Percentiles rank a stretch among this genome's conserved stretches.
phyloP scores from a whole-genome alignment of 2,797 vertebrate species.

The Schizopygopsis pylzovi region DNA sequence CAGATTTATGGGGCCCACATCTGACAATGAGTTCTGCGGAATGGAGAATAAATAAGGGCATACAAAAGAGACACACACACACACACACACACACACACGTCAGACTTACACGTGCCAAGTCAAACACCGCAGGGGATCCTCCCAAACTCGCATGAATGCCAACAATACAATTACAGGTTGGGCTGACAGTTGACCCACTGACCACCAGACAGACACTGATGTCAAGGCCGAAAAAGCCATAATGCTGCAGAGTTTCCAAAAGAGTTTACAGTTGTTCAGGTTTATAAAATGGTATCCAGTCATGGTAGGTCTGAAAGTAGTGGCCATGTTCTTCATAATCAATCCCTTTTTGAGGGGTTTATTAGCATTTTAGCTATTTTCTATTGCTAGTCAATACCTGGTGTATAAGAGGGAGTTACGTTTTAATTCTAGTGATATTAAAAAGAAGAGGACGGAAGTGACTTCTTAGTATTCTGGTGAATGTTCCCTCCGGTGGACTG shows the following conservation, averaged over 20 bases:
- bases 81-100: conserved; percentile 3
- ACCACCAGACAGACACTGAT: conserved; percentile 59
- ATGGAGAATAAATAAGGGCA: conserved; percentile 70
- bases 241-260: conserved; percentile 60
- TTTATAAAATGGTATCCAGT: conserved; percentile 72
- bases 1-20: conserved; percentile 75
- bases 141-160: conserved; percentile 54
- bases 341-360: not conserved
- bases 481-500: not conserved
- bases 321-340: conserved; percentile 71
- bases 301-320: conserved; percentile 72
- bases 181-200: conserved; percentile 60
- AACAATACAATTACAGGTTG: conserved; percentile 56
- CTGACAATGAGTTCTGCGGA: conserved; percentile 67
- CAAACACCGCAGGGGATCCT: conserved; percentile 46
- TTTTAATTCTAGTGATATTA: not conserved
- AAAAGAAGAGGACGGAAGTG: not conserved
- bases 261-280: conserved; percentile 68
- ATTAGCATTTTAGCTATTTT: not conserved
- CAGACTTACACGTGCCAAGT: conserved; percentile 42
- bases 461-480: not conserved
- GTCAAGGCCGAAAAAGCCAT: conserved; percentile 61
- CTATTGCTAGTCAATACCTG: not conserved
- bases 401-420: not conserved
- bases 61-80: conserved; percentile 56